Percentiles rank a stretch among this genome's conserved stretches.
These are phyloP conservation scores for Psittacula echo DNA, from an alignment of 2,797 vertebrate species.

Conservation along the genomic window DNA sequence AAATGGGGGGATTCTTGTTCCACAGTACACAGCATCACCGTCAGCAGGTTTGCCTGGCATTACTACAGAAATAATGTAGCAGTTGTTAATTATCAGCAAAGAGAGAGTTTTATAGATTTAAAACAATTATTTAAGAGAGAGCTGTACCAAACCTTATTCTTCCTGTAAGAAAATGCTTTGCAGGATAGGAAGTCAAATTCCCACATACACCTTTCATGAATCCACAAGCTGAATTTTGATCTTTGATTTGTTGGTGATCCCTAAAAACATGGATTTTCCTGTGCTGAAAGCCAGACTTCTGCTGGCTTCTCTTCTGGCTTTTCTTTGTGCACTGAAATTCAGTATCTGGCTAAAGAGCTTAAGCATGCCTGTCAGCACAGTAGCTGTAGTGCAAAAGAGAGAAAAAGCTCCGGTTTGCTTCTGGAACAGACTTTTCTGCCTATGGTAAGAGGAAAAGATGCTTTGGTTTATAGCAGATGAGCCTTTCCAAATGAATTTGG, in stretches of 20 bases:
- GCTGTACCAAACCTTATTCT: not conserved
- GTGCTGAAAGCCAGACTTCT: not conserved
- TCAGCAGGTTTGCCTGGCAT: not conserved
- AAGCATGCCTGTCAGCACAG: not conserved
- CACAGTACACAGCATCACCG: not conserved
- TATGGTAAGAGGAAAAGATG: not conserved
- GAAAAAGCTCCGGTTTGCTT: not conserved
- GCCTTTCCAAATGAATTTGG: constrained; percentile 7
- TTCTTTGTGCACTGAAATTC: not conserved
- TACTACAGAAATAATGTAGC: not conserved
- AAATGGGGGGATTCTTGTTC: not conserved
- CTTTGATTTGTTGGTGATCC: not conserved
- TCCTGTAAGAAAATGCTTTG: not conserved
- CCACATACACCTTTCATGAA: not conserved
- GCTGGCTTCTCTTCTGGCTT: not conserved
- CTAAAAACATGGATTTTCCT: not conserved
- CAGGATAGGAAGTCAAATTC: not conserved
- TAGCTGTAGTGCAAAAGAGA: not conserved
- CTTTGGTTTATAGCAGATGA: constrained; percentile 5
- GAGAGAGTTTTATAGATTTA: not conserved
- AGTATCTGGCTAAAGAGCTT: not conserved
- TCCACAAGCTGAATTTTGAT: not conserved
- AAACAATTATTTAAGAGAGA: not conserved
- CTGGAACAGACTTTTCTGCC: not conserved
- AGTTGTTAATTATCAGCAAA: not conserved